phyloP scores from a whole-genome alignment of 2,888 invertebrate genomes.

The Galeruca laticollis region DNA sequence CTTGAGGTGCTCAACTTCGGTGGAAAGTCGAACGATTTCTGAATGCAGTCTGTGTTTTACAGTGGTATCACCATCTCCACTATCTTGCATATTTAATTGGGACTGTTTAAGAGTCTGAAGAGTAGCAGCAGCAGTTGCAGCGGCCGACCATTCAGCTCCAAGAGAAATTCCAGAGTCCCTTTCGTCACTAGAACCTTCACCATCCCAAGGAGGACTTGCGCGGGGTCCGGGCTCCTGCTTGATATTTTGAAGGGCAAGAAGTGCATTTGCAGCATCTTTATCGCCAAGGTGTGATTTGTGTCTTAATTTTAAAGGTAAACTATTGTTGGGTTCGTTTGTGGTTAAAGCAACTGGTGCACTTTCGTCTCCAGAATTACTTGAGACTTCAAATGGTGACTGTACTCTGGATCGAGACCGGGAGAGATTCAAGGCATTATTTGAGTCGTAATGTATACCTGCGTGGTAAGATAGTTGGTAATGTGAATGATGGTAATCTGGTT shows the following conservation, averaged over 20 bases:
- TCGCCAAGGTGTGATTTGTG: conserved; percentile 93
- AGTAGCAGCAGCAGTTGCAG: conserved; percentile 61
- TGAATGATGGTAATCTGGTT: conserved; percentile 67
- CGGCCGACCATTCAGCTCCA: conserved; percentile 75
- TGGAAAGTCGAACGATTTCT: conserved; percentile 88
- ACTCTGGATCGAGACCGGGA: conserved; percentile 70
- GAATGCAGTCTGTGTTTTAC: conserved; percentile 84
- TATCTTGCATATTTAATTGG: conserved; percentile 60
- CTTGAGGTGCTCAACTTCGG: conserved; percentile 91
- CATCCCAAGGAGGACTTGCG: conserved; percentile 88
- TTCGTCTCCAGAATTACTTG: conserved; percentile 78
- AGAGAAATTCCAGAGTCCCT: conserved; percentile 90
- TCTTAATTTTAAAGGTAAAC: conserved; percentile 89
- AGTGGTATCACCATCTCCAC: conserved; percentile 67
- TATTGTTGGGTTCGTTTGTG: conserved; percentile 76
- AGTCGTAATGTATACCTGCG: conserved; percentile 69
- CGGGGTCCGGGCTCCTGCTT: conserved; percentile 87
- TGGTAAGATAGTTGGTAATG: conserved; percentile 57
- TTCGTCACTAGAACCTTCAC: conserved; percentile 91
- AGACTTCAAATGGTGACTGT: conserved; percentile 85
- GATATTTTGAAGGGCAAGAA: conserved; percentile 86
- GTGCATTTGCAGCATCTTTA: conserved; percentile 86
- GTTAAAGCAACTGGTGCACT: conserved; percentile 65
- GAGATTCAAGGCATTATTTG: conserved; percentile 79
- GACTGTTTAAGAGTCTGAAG: conserved; percentile 63